Percentiles rank a stretch among this genome's conserved stretches.
phyloP scores from a whole-genome alignment of 2,888 invertebrate genomes.

The Caenorhabditis uteleia region DNA sequence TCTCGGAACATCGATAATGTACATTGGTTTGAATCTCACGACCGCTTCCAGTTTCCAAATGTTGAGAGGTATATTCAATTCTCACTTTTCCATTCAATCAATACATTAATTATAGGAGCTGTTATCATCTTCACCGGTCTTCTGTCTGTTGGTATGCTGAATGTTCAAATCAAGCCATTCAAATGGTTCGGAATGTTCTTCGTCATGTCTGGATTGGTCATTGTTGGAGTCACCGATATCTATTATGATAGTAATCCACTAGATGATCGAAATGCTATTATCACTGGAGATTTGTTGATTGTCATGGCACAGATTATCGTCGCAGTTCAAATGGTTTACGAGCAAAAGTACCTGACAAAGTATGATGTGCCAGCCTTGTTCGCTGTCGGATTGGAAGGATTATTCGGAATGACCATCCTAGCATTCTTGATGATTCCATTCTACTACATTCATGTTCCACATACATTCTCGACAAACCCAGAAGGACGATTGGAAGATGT shows the following conservation, averaged over 20 bases:
- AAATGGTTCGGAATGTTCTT: slow-evolving; percentile 72
- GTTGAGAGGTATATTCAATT: slow-evolving; percentile 75
- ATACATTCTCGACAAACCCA: slow-evolving; percentile 81
- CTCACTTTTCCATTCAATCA: too few species aligned
- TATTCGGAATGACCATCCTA: slow-evolving; percentile 61
- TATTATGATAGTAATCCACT: slow-evolving; percentile 67
- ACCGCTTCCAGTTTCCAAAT: slow-evolving; percentile 94
- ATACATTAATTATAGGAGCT: slow-evolving; percentile 74
- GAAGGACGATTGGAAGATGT: slow-evolving; percentile 74
- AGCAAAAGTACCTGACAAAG: slow-evolving; percentile 84
- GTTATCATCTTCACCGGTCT: slow-evolving; percentile 88
- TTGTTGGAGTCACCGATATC: slow-evolving; percentile 58
- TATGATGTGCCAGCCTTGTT: slow-evolving; percentile 86
- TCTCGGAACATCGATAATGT: slow-evolving; percentile 86
- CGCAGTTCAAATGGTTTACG: slow-evolving; percentile 89
- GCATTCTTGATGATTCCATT: slow-evolving; percentile 78
- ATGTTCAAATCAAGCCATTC: slow-evolving; percentile 71
- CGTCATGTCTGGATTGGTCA: slow-evolving; percentile 70
- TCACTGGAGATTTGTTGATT: slow-evolving; percentile 75
- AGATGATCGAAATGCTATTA: slow-evolving; percentile 77
- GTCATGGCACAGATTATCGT: slow-evolving; percentile 80
- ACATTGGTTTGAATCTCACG: slow-evolving; percentile 87
- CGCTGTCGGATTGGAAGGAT: slow-evolving; percentile 86
- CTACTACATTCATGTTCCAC: slow-evolving; percentile 80
- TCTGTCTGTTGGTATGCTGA: slow-evolving; percentile 83